A percentile compares a stretch with the other conserved stretches of the same genome.
phyloP scores from a whole-genome alignment of 2,113 vertebrate genomes.

The Thryonomys swinderianus region DNA sequence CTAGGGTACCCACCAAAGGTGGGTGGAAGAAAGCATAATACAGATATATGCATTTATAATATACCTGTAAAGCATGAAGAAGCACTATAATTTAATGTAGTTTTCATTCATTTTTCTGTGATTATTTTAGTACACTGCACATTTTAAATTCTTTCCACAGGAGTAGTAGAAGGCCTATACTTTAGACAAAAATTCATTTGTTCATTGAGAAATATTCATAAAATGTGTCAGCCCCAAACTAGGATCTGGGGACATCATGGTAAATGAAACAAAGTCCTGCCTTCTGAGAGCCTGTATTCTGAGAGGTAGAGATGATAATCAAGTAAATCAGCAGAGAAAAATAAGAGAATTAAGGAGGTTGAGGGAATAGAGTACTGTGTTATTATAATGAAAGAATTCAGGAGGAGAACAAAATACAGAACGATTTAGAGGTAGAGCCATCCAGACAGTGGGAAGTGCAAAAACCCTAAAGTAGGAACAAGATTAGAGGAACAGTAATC shows the following conservation, averaged over 20 bases:
- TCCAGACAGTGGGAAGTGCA: background rate
- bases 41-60: background rate
- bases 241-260: background rate
- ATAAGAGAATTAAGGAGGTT: background rate
- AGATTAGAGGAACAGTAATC: background rate
- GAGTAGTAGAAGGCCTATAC: background rate
- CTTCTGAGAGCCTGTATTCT: background rate
- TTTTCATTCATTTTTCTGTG: background rate
- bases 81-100: background rate
- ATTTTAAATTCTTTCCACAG: background rate
- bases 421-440: background rate
- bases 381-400: background rate
- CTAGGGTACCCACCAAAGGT: slow-evolving; percentile 81
- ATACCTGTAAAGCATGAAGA: background rate
- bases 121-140: background rate
- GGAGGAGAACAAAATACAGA: background rate
- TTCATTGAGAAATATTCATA: background rate
- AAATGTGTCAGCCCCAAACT: background rate
- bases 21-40: background rate
- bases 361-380: background rate
- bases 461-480: background rate
- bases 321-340: background rate
- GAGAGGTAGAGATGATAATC: background rate
- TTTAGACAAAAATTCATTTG: slow-evolving; percentile 1
- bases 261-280: background rate